These are phyloP conservation scores for Actinostola sp. DNA, from an alignment of 92 coral and sea anemone species.

Conservation along the genomic window DNA sequence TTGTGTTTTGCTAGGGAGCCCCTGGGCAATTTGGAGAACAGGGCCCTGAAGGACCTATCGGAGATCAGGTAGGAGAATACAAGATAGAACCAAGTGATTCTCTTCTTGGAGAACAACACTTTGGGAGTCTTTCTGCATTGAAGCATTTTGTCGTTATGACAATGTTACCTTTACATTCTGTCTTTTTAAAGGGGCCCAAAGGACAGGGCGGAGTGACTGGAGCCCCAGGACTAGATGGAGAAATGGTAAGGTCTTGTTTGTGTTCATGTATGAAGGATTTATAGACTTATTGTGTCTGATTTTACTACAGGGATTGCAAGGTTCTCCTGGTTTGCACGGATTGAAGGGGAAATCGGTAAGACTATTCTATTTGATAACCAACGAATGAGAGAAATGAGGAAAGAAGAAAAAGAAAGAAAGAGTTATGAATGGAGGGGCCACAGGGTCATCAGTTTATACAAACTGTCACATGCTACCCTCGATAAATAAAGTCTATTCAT, in stretches of 20 bases:
- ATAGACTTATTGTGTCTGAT: neutral
- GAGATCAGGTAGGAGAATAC: constrained; percentile 41
- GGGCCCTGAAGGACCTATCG: constrained; percentile 43
- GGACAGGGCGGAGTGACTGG: constrained; percentile 63
- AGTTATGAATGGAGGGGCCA: neutral
- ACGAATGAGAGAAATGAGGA: too few relatives aligned
- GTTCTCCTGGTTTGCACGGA: constrained; percentile 48
- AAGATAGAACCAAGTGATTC: too few relatives aligned
- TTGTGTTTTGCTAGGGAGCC: constrained; percentile 25
- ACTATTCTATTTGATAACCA: too few relatives aligned
- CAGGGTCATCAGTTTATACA: too few relatives aligned
- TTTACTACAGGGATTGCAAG: constrained; percentile 33
- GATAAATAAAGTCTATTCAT: too few relatives aligned
- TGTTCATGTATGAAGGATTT: neutral
- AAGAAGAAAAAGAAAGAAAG: neutral
- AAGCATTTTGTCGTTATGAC: neutral
- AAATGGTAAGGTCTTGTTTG: constrained; percentile 16
- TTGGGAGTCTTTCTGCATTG: too few relatives aligned
- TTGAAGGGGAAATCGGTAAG: constrained; percentile 31
- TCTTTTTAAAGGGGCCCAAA: constrained; percentile 48
- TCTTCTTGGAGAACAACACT: too few relatives aligned
- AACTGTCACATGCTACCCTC: too few relatives aligned
- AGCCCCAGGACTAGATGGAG: constrained; percentile 27
- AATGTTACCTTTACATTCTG: neutral
- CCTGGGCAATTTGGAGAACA: constrained; percentile 39